phyloP scores from a whole-genome alignment of 2,888 invertebrate species.

The Metallyticus violacea region DNA sequence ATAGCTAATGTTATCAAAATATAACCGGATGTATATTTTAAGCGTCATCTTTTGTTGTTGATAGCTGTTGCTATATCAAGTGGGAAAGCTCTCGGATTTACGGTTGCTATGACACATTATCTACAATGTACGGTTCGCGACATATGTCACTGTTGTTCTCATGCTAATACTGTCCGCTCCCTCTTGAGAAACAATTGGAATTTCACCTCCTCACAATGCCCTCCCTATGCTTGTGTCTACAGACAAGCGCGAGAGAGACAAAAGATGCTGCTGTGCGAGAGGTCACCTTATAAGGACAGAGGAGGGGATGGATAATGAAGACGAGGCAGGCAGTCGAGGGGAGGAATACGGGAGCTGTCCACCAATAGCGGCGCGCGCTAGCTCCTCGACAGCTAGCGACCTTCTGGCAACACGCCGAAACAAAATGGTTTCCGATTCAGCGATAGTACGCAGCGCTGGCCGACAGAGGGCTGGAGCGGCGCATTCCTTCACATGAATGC shows the following conservation, averaged over 20 bases:
- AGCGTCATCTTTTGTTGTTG: no score
- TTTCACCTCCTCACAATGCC: slow-evolving; percentile 5
- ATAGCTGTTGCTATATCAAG: no score
- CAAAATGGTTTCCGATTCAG: slow-evolving; percentile 55
- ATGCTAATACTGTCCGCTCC: background rate
- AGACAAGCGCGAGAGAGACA: slow-evolving; percentile 2
- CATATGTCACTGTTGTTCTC: background rate
- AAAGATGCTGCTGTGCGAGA: slow-evolving; percentile 1
- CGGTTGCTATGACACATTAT: no score
- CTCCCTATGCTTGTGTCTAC: background rate
- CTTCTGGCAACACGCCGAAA: slow-evolving; percentile 53
- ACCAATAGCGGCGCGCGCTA: slow-evolving; percentile 17
- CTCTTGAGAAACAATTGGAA: slow-evolving; percentile 12
- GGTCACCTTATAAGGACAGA: slow-evolving; percentile 14
- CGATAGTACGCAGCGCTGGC: slow-evolving; percentile 39
- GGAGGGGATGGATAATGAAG: slow-evolving; percentile 6
- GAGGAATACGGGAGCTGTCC: background rate
- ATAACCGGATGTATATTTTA: no score
- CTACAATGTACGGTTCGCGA: no score
- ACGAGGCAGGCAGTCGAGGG: slow-evolving; percentile 7
- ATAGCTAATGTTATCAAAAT: no score
- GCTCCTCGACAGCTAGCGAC: slow-evolving; percentile 36
- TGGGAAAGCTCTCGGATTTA: no score
- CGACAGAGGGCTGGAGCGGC: slow-evolving; percentile 48
- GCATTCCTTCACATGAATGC: background rate